phyloP scores from a whole-genome alignment of 1,140 invertebrate species.

The Drosophila setifemur region DNA sequence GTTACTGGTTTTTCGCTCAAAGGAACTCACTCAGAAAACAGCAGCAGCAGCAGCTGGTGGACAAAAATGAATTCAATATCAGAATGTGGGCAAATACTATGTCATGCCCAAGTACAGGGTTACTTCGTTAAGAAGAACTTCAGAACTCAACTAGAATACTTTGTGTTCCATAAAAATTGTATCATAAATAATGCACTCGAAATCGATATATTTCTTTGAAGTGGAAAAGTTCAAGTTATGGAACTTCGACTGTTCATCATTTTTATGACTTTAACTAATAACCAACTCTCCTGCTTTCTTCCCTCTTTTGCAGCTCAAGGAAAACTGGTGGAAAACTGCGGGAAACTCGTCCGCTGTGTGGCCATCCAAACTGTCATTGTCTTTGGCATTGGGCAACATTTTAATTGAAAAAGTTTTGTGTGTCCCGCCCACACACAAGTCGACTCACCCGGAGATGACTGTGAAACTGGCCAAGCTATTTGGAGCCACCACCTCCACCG shows the following conservation, averaged over 20 bases:
- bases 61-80: not conserved
- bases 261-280: not conserved
- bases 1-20: constrained; percentile 22
- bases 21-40: constrained; percentile 2
- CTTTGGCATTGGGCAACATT: constrained; percentile 56
- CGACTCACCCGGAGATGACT: constrained; percentile 54
- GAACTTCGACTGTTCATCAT: no score
- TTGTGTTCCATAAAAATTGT: no score
- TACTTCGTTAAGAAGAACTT: no score
- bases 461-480: constrained; percentile 76
- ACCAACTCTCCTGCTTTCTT: not conserved
- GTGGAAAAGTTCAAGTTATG: no score
- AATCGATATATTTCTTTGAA: no score
- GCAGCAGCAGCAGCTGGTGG: not conserved
- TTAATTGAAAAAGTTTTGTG: constrained; percentile 73
- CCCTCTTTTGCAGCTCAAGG: constrained; percentile 10
- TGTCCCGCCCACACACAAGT: not conserved
- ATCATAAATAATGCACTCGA: no score
- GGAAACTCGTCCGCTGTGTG: constrained; percentile 3
- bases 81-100: not conserved
- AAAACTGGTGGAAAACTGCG: constrained; percentile 16
- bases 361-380: constrained; percentile 47
- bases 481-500: constrained; percentile 12
- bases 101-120: no score
- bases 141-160: no score